Percentiles rank a stretch among this genome's conserved stretches.
These are phyloP conservation scores for Neotoxoptera formosana DNA, from an alignment of 1,140 invertebrate genomes.

Conservation along the genomic window DNA sequence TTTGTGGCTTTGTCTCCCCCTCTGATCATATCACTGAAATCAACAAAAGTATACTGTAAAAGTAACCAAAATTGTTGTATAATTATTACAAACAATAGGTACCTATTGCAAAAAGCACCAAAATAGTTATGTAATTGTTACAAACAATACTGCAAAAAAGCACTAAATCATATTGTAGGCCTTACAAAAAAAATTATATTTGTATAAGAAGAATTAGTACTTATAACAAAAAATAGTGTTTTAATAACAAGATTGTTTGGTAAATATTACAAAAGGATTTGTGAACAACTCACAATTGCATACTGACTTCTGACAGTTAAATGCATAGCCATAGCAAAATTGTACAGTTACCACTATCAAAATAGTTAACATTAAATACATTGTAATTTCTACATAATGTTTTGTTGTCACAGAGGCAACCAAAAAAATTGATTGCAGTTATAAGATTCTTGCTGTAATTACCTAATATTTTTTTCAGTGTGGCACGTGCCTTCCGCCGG, in stretches of 20 bases:
- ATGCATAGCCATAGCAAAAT: background rate
- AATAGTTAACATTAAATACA: background rate
- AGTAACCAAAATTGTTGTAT: background rate
- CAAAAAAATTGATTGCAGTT: slow-evolving; percentile 4
- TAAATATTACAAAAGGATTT: slow-evolving; percentile 30
- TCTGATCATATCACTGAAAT: background rate
- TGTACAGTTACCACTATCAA: background rate
- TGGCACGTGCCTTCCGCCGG: too few species aligned
- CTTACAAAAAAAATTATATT: background rate
- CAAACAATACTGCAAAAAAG: slow-evolving; percentile 18
- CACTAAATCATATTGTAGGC: background rate
- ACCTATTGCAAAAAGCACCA: background rate
- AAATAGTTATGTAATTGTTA: background rate
- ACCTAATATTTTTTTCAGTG: slow-evolving; percentile 11
- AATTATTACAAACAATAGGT: background rate
- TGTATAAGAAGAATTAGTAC: background rate
- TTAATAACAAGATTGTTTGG: background rate
- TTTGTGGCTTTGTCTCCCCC: too few species aligned
- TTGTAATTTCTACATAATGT: background rate
- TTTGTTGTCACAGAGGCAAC: slow-evolving; percentile 20
- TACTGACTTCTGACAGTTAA: background rate
- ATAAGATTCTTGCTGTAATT: background rate
- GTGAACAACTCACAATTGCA: background rate
- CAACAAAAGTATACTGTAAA: background rate
- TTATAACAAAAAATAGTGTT: background rate